Evolutionary conservation across 2,113 vertebrate genomes (phyloP), one percentile per base, ranked within the genome.

Genomic region (Lota lota): DNA sequence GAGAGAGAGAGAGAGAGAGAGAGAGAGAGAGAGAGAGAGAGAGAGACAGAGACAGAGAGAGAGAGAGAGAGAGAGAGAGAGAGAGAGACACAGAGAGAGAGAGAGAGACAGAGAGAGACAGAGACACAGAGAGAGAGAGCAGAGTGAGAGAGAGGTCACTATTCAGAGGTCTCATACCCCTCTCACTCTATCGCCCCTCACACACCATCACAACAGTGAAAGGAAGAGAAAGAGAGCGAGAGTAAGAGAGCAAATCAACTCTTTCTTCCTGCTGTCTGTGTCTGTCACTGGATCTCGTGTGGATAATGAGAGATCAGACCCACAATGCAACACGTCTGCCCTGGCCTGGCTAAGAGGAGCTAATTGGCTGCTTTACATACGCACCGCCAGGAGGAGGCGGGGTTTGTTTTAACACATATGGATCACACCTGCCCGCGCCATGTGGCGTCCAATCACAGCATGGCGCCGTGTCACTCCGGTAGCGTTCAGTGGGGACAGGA

Each of bases 241-340:
- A 63, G 66, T 18, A 22, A 73, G 81, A 85, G 85, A 87, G 88
- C 77, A 79, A 91, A 90, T 92, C 77, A 86, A 81, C 79, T 90
- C 82, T 73, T 67, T 40, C 17, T 70, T 68, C 73, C 72, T 78
- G 61, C 72, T 81, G 68, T n/a, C 28, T 12, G 19, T 70, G 24
- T 64, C n/a, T 63, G 67, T 65, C 66, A 50, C 63, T 78, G 67
- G 67, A 73, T 77, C 74, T 67, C 28, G 61, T 83, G 65, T 17
- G 63, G 67, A 82, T 88, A 90, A 88, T 86, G 84, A 88, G 80
- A 73, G 24, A 14, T 20, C 36, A 18, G 67, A 53, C 14, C 14
- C 72, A 79, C 79, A 75, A 78, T 70, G 69, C 73, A 50, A 66
- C 70, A 81, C 76, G 61, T 76, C 68, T 75, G 66, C 72, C 74